Evolutionary conservation across 2,888 invertebrate genomes (phyloP).

Genomic region (Eudasyphora cyanicolor): DNA sequence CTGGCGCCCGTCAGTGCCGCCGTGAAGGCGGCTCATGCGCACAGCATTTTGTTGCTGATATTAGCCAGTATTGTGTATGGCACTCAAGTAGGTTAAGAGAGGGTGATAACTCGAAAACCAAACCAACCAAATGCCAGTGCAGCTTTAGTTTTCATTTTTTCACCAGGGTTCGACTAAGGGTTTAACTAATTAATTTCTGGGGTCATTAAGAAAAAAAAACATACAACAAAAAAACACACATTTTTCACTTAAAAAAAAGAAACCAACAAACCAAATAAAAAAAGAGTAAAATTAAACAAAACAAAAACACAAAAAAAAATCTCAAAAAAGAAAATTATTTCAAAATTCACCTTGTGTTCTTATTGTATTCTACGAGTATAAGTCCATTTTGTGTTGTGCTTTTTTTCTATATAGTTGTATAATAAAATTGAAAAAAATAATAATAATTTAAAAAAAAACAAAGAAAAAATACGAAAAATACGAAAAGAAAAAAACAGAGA

Average conservation of each 20-base stretch:
- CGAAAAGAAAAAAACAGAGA: not conserved
- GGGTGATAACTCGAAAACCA: conserved; percentile 4
- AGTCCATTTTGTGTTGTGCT: conserved; percentile 59
- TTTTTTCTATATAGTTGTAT: conserved; percentile 66
- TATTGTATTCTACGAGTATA: conserved; percentile 62
- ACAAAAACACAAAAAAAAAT: conserved; percentile 12
- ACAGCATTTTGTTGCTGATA: conserved; percentile 52
- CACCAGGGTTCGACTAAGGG: conserved; percentile 23
- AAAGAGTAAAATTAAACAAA: conserved; percentile 16
- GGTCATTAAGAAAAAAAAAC: conserved; percentile 34
- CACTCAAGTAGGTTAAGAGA: conserved; percentile 61
- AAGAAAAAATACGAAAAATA: conserved; percentile 53
- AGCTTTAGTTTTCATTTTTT: conserved; percentile 22
- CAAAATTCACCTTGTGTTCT: conserved; percentile 64
- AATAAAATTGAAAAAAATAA: conserved; percentile 71
- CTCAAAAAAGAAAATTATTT: conserved; percentile 54
- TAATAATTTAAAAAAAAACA: conserved; percentile 24
- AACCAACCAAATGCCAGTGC: too few relatives aligned
- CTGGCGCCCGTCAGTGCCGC: conserved; percentile 42
- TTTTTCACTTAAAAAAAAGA: conserved; percentile 11
- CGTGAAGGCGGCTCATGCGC: conserved; percentile 27
- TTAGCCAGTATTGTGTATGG: conserved; percentile 57
- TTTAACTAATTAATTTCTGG: conserved; percentile 10
- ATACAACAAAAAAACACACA: conserved; percentile 7
- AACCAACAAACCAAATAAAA: not conserved